These are phyloP conservation scores for Microplitis mediator DNA, from an alignment of 1,140 invertebrate genomes.

Conservation along the genomic window DNA sequence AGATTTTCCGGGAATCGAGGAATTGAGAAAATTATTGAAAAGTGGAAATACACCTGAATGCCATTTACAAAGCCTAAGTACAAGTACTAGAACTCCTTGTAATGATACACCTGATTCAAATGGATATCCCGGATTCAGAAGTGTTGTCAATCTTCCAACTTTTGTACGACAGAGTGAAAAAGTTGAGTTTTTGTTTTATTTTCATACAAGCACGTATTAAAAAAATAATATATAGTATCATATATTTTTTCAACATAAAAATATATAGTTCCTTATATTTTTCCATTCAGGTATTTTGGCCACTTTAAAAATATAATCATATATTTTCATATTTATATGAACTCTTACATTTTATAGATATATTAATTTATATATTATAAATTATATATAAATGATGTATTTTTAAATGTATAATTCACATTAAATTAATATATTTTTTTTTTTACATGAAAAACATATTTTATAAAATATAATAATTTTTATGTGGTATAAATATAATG, in stretches of 20 bases:
- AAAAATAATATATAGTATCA: background rate
- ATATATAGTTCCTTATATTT: too few relatives aligned
- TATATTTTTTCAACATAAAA: background rate
- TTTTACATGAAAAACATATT: too few relatives aligned
- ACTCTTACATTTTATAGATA: background rate
- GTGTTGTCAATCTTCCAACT: conserved; percentile 76
- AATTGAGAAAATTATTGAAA: conserved; percentile 70
- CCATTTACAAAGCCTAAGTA: conserved; percentile 69
- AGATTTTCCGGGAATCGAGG: conserved; percentile 68
- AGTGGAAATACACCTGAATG: conserved; percentile 71
- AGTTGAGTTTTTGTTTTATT: conserved; percentile 52
- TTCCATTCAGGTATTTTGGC: too few relatives aligned
- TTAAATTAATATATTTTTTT: background rate
- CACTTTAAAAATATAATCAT: too few relatives aligned
- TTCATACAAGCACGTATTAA: too few relatives aligned
- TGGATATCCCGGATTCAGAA: conserved; percentile 60
- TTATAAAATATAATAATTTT: too few relatives aligned
- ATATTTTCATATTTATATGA: background rate
- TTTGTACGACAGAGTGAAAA: conserved; percentile 73
- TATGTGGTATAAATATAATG: too few relatives aligned
- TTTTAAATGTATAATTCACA: too few relatives aligned
- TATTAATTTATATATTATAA: too few relatives aligned
- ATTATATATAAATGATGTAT: too few relatives aligned
- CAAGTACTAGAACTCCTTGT: conserved; percentile 56
- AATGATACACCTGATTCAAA: conserved; percentile 25